Evolutionary conservation across 2,888 invertebrate species (phyloP).

Genomic region (Pollenia labialis): DNA sequence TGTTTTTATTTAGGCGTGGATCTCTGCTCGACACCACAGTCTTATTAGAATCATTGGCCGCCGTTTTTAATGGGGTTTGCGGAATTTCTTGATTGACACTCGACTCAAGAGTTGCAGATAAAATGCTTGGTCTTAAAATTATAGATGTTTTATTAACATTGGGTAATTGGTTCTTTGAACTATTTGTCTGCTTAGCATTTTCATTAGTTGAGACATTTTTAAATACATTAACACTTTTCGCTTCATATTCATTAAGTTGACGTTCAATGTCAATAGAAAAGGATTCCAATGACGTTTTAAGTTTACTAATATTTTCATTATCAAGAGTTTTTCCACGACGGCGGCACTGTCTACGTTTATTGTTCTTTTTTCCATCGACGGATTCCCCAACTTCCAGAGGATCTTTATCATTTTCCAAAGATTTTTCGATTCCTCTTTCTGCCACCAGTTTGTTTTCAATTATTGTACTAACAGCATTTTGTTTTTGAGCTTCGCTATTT

Average conservation of each 20-base stretch:
- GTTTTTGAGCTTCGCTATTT: conserved; percentile 48
- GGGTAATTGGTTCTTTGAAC: conserved; percentile 62
- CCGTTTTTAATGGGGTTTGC: conserved; percentile 39
- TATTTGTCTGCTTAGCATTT: conserved; percentile 25
- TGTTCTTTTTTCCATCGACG: conserved; percentile 67
- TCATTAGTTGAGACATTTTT: conserved; percentile 58
- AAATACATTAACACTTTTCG: conserved; percentile 74
- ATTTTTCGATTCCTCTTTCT: conserved; percentile 33
- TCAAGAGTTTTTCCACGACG: conserved; percentile 79
- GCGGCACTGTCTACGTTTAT: conserved; percentile 76
- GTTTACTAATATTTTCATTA: conserved; percentile 81
- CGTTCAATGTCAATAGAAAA: conserved; percentile 82
- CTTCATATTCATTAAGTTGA: conserved; percentile 76
- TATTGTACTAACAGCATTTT: conserved; percentile 22
- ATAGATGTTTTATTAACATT: conserved; percentile 70
- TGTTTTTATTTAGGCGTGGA: conserved; percentile 83
- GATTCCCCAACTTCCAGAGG: conserved; percentile 54
- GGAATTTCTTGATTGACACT: conserved; percentile 39
- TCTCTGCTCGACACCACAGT: conserved; percentile 80
- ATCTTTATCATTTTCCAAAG: conserved; percentile 66
- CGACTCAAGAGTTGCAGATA: conserved; percentile 75
- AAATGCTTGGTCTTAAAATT: conserved; percentile 79
- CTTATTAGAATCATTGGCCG: conserved; percentile 72
- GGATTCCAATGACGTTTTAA: conserved; percentile 82
- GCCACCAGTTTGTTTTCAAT: conserved; percentile 22